These are phyloP conservation scores for Thymelicus acteon DNA, from an alignment of 2,888 invertebrate genomes.

Conservation along the genomic window DNA sequence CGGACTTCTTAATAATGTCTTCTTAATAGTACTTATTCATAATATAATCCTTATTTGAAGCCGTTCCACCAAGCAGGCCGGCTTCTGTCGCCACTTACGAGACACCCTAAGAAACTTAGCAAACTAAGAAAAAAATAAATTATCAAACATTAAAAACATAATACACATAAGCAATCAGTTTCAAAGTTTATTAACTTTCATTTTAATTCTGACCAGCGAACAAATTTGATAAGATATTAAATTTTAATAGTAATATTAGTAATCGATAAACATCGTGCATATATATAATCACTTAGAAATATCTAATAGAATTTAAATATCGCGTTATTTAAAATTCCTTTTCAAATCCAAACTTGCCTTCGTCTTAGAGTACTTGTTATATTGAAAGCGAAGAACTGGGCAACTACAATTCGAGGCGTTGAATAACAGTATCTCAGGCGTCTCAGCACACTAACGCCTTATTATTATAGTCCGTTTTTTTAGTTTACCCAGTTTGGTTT, in stretches of 20 bases:
- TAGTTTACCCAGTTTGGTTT: too few species aligned
- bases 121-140: too few species aligned
- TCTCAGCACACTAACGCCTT: too few species aligned
- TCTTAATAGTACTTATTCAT: too few species aligned
- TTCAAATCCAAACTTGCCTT: conserved; percentile 27
- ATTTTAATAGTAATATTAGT: conserved; percentile 1
- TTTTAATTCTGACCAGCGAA: neutral
- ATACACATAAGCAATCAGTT: neutral
- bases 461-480: too few species aligned
- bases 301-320: conserved; percentile 19
- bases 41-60: too few species aligned
- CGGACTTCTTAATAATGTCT: too few species aligned
- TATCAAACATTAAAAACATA: neutral
- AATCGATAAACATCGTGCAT: neutral
- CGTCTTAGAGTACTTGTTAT: neutral
- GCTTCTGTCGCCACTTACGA: too few species aligned
- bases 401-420: too few species aligned
- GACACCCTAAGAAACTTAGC: too few species aligned
- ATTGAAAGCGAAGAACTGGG: neutral
- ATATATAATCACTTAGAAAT: conserved; percentile 1
- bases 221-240: conserved; percentile 8
- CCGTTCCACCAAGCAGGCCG: too few species aligned
- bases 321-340: conserved; percentile 27
- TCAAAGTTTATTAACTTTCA: neutral
- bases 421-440: too few species aligned